These are phyloP conservation scores for Drosophila neotestacea DNA, from an alignment of 2,888 invertebrate species.

Conservation along the genomic window DNA sequence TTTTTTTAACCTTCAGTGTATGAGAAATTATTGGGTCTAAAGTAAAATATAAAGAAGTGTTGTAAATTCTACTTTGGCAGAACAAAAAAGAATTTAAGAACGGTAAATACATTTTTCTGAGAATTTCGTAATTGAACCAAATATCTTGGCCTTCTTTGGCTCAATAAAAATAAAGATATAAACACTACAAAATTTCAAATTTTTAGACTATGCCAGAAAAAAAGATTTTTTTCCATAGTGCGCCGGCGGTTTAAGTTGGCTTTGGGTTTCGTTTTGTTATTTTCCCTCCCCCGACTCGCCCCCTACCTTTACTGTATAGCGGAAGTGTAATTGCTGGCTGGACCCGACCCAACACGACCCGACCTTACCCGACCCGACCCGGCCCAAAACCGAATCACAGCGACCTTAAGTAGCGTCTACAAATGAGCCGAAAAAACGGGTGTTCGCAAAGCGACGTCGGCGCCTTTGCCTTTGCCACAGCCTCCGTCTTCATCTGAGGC, in stretches of 20 bases:
- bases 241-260: conserved; percentile 8
- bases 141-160: too few relatives aligned
- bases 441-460: conserved; percentile 52
- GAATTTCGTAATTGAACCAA: too few relatives aligned
- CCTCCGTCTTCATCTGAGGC: conserved; percentile 21
- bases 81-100: too few relatives aligned
- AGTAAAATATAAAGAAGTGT: too few relatives aligned
- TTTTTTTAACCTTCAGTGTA: too few relatives aligned
- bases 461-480: conserved; percentile 48
- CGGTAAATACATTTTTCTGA: too few relatives aligned
- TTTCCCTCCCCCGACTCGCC: conserved; percentile 2
- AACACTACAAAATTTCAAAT: too few relatives aligned
- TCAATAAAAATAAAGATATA: too few relatives aligned
- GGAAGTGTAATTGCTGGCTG: conserved; percentile 73
- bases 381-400: conserved; percentile 14
- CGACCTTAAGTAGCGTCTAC: conserved; percentile 55
- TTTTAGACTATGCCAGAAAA: too few relatives aligned
- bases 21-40: too few relatives aligned
- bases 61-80: too few relatives aligned
- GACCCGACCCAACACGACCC: conserved; percentile 23
- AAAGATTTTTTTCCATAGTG: too few relatives aligned
- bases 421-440: conserved; percentile 62
- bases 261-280: conserved; percentile 14
- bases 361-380: not conserved
- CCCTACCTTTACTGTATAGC: conserved; percentile 38